Evolutionary conservation across 2,797 vertebrate genomes (phyloP), one percentile per base, ranked within the genome.

Genomic region (Oreortyx pictus): DNA sequence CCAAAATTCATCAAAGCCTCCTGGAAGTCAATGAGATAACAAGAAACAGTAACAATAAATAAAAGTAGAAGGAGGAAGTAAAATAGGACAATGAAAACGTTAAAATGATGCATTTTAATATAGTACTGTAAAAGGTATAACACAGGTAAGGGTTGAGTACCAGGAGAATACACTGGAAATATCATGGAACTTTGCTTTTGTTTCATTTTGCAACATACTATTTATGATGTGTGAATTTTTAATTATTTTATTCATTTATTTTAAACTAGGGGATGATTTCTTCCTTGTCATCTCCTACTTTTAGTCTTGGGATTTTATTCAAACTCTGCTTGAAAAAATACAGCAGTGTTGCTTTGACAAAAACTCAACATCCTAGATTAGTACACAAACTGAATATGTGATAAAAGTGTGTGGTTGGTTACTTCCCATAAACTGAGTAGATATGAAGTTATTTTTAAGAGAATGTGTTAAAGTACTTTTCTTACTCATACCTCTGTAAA

Each of bases 381-480:
- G 20, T 50, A 37, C 41, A 92, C 70, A 88, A 86, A 77, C 27
- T 24, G 39, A 84, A 4, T 79, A 60, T 16, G 11, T 77, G 74
- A 46, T 74, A 47, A 27, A 90, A 77, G 50, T 39, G 20, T 39
- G 39, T 72, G n/a, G 56, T 88, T 86, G 82, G 47, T 79, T 71
- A 76, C 49, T 49, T 67, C 52, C 67, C 41, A 74, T 67, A 71
- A 90, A 88, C 88, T 80, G 35, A 94, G 90, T 39, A 20, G 65
- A 64, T 85, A 90, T 49, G 14, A 75, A 86, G 50, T 81, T 87
- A 93, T 73, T 93, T 88, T 72, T 62, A 31, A 54, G 80, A 65
- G n/a, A 78, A 29, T 7, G 2, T 49, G 74, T 79, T 82, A 76
- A 88, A 88, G 74, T 71, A 82, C 3, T 91, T 92, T 90, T 91